Base-by-base conservation (phyloP, 2,888 invertebrate genomes). In the Caradrina clavipalpis region DNA sequence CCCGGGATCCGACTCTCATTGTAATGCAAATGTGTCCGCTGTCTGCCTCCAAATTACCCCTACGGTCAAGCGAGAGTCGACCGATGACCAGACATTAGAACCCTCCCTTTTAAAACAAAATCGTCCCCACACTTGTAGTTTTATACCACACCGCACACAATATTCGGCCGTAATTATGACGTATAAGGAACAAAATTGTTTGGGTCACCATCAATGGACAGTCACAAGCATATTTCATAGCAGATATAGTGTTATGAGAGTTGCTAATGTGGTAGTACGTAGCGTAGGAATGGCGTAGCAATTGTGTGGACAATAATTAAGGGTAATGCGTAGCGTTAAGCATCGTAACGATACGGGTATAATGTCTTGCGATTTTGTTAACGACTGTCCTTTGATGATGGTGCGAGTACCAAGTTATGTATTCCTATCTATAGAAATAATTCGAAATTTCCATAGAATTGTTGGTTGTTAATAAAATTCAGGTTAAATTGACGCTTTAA, bases 1-100 rank as follows among this genome's bases (percentile, higher is more conserved):
- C 82, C 84, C 87, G 89, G 91, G 93, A 93, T 93, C 92, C 93
- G 89, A 90, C 83, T 90, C 89, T 91, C 93, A 94, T 96, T 96
- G 94, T 95, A 87, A 96, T 96, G 96, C 95, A 95, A 95, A 95
- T 95, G 92, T 85, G 92, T 92, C 87, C 94, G 94, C 92, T 94
- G 96, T 95, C 96, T 96, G 96, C 95, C 91, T 96, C 90, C 92
- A 94, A 96, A 96, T 95, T 94, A 93, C 93, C 94, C 94, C 92
- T 93, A 92, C 94, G 95, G 95, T 94, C 96, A 95, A 94, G 92
- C 92, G 87, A 88, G 92, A 92, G 88, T 88, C 91, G 87, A 82
- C 89, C 92, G 91, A 92, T 93, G 93, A 93, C 93, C 94, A 91
- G 89, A 90, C 94, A 94, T 94, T 94, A 94, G 91, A 93, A 92